Conservation (phyloP, 2,797 vertebrate genomes). For the Lemur catta region DNA sequence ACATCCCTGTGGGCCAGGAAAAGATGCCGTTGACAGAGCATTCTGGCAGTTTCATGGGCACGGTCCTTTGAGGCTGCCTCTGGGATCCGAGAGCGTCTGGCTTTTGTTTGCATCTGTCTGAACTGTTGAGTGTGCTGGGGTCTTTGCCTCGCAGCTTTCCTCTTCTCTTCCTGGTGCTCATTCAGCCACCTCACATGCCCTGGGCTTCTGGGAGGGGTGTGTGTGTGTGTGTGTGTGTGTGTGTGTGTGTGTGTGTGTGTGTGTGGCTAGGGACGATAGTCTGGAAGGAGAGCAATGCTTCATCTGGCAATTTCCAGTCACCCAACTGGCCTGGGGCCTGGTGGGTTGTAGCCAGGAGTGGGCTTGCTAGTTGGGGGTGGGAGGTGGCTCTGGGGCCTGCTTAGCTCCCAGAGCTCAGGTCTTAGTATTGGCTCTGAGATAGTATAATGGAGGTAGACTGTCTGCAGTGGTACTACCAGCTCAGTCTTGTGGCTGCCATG, state of each 20-base stretch:
- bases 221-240: background rate
- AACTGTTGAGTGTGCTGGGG: background rate
- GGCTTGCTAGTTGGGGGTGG: background rate
- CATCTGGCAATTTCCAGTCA: background rate
- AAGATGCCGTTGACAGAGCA: background rate
- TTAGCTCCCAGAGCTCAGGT: background rate
- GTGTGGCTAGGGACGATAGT: background rate
- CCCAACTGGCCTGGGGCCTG: background rate
- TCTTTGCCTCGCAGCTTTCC: background rate
- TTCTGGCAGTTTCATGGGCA: background rate
- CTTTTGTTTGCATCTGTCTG: background rate
- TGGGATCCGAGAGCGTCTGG: background rate
- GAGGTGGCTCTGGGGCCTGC: background rate
- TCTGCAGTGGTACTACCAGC: slow-evolving; percentile 74
- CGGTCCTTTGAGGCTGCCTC: background rate
- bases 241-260: background rate
- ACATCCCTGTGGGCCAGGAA: background rate
- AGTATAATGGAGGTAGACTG: slow-evolving; percentile 54
- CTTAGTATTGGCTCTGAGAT: background rate
- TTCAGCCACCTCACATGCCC: accelerated
- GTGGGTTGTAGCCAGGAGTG: background rate
- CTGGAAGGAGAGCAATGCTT: background rate
- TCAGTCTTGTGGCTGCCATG: slow-evolving; percentile 47
- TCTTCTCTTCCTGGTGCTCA: background rate
- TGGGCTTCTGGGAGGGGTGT: background rate